phyloP scores from a whole-genome alignment of 2,888 invertebrate species.

The Allacma fusca region DNA sequence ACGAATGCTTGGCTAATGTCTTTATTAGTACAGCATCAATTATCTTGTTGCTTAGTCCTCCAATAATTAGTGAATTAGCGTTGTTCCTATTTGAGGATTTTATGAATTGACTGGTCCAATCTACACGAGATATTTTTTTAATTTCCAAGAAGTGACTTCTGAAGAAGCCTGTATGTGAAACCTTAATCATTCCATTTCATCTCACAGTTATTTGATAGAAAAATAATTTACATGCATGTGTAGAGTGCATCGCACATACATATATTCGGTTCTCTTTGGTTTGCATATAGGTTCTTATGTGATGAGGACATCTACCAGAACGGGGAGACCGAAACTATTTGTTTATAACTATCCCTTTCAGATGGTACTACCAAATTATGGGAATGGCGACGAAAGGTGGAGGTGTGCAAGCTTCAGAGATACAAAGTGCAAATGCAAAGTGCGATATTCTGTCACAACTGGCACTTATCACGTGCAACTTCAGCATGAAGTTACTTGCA shows the following conservation, averaged over 20 bases:
- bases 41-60: too few relatives aligned
- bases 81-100: too few relatives aligned
- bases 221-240: too few relatives aligned
- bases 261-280: background rate
- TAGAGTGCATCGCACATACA: too few relatives aligned
- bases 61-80: too few relatives aligned
- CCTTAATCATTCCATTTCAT: background rate
- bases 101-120: too few relatives aligned
- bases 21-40: too few relatives aligned
- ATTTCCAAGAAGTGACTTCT: too few relatives aligned
- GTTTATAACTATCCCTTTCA: conserved; percentile 8
- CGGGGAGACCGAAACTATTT: conserved; percentile 3
- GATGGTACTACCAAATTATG: background rate
- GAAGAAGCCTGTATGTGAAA: too few relatives aligned
- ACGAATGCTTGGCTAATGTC: too few relatives aligned
- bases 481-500: background rate
- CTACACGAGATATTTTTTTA: too few relatives aligned
- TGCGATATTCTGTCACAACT: background rate
- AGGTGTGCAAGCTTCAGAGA: conserved; percentile 14
- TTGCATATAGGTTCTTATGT: conserved; percentile 11
- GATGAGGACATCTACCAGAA: conserved; percentile 4
- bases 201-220: background rate
- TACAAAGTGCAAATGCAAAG: background rate
- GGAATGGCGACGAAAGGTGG: conserved; percentile 19
- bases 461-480: background rate